Evolutionary conservation across 2,797 vertebrate genomes (phyloP), one percentile per base, ranked within the genome.

Genomic region (Danio aesculapii): DNA sequence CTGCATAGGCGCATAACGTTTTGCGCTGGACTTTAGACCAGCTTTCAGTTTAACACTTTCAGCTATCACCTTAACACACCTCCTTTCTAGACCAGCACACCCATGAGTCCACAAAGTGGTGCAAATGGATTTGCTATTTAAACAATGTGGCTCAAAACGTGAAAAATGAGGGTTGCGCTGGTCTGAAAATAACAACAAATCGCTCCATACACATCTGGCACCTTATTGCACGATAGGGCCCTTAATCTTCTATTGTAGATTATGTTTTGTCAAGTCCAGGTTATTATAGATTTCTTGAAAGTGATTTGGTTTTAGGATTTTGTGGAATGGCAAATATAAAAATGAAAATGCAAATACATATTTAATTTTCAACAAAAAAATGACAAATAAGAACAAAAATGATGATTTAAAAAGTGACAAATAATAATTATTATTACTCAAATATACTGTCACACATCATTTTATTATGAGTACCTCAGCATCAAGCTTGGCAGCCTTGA

Each of bases 401-500:
- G 44, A 55, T 66, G 3, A 8, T 1, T 12, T n/a, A 55, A 44
- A 1, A 39, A 12, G 8, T 21, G 10, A 68, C 41, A 67, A 50
- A 21, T 10, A 73, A 39, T 17, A 64, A 53, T 30, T 0, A 46
- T 3, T 19, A 49, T 53, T 4, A 10, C 43, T 73, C 17, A 39
- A 73, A 46, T 41, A 19, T 59, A 30, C 7, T 17, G 9, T 46
- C 19, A 49, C 16, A 21, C 14, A 8, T 59, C 3, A 21, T 57
- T 44, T 30, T 19, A 21, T 49, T 10, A 16, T 5, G 17, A 8
- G 87, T 95, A 99, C 98, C 97, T 99, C 98, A 81, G 95, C 93
- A 86, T 99, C 98, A 87, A 97, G 90, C 90, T 96, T 98, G 87
- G 95, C 94, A 74, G 97, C 92, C 88, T 98, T 99, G 88, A 95